phyloP scores from a whole-genome alignment of 2,113 vertebrate species.

The Mesocricetus auratus region DNA sequence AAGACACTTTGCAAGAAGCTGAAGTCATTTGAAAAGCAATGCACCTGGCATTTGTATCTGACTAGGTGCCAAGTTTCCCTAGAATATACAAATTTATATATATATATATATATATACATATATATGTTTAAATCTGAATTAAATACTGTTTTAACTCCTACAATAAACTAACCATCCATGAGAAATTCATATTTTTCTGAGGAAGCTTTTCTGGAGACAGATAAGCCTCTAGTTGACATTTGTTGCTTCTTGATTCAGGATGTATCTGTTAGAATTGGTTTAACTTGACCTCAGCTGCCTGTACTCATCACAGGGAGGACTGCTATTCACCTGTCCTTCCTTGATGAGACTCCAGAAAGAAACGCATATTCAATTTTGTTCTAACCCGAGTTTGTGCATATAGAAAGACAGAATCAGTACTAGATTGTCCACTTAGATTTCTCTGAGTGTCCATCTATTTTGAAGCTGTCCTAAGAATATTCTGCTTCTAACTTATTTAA shows the following conservation, averaged over 20 bases:
- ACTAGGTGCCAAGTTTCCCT: conserved; percentile 46
- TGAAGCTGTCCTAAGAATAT: background rate
- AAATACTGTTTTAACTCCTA: conserved; percentile 32
- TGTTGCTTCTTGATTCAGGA: conserved; percentile 60
- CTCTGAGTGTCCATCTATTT: background rate
- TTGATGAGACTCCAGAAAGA: conserved; percentile 44
- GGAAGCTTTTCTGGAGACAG: background rate
- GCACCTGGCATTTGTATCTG: conserved; percentile 70
- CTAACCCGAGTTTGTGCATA: conserved; percentile 48
- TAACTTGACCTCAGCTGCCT: conserved; percentile 54
- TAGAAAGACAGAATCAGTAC: conserved; percentile 26
- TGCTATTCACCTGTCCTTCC: background rate
- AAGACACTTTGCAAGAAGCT: conserved; percentile 61
- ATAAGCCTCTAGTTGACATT: background rate
- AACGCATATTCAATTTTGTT: conserved; percentile 32
- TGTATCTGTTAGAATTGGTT: conserved; percentile 57
- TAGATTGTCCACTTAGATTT: background rate
- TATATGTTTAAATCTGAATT: background rate
- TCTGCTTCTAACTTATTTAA: background rate
- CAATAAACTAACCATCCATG: background rate
- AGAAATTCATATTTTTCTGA: background rate
- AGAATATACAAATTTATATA: conserved; percentile 39
- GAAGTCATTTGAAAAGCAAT: conserved; percentile 68
- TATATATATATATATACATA: background rate
- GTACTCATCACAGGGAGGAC: conserved; percentile 52